phyloP scores from a whole-genome alignment of 2,113 vertebrate species.

The Xyliphius kryptos region DNA sequence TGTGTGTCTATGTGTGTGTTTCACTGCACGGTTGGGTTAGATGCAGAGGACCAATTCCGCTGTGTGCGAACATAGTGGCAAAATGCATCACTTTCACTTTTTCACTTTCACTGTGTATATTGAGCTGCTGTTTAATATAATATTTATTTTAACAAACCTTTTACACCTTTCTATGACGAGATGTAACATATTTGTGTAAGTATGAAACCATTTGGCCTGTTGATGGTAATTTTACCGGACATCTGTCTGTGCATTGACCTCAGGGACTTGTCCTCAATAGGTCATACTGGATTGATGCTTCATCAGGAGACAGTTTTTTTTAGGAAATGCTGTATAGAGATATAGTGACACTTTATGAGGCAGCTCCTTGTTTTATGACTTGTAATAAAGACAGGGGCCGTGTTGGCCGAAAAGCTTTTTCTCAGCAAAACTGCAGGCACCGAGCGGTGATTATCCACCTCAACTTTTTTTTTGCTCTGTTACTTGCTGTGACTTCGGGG shows the following conservation, averaged over 20 bases:
- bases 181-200: too few relatives aligned
- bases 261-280: slow-evolving; percentile 36
- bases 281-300: slow-evolving; percentile 42
- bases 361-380: slow-evolving; percentile 49
- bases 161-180: too few relatives aligned
- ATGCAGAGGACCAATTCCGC: too few relatives aligned
- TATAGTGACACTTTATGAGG: slow-evolving; percentile 55
- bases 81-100: too few relatives aligned
- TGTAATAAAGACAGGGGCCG: slow-evolving; percentile 50
- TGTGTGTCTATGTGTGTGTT: too few relatives aligned
- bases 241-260: slow-evolving; percentile 42
- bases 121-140: too few relatives aligned
- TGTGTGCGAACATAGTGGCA: too few relatives aligned
- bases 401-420: slow-evolving; percentile 52
- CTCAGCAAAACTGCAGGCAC: slow-evolving; percentile 55
- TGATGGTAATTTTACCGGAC: too few relatives aligned
- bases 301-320: slow-evolving; percentile 47
- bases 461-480: slow-evolving; percentile 34
- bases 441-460: slow-evolving; percentile 55
- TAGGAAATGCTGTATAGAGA: slow-evolving; percentile 42
- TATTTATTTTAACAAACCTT: too few relatives aligned
- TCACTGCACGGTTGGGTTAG: too few relatives aligned
- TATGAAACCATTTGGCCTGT: too few relatives aligned
- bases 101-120: too few relatives aligned
- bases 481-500: slow-evolving; percentile 26